These are phyloP conservation scores for Phengaris arion DNA, from an alignment of 2,888 invertebrate genomes.

Conservation along the genomic window DNA sequence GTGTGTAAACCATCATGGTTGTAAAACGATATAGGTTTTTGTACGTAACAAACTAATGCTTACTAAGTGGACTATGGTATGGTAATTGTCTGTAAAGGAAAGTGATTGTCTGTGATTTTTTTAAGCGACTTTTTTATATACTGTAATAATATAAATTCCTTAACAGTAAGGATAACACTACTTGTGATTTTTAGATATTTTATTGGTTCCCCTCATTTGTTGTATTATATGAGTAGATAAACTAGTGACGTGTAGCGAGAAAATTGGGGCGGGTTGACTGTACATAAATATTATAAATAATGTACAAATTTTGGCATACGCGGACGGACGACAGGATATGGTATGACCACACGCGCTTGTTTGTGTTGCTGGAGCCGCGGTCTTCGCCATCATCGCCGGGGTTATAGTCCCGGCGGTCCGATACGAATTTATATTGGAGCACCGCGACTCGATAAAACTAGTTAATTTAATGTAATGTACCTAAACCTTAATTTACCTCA, in stretches of 20 bases:
- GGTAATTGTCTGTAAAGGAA: slow-evolving; percentile 78
- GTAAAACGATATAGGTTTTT: slow-evolving; percentile 79
- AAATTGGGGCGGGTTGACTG: slow-evolving; percentile 67
- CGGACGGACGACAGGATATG: slow-evolving; percentile 56
- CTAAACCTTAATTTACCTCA: slow-evolving; percentile 54
- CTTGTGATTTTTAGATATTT: slow-evolving; percentile 78
- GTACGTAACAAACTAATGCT: slow-evolving; percentile 77
- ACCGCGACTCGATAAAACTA: slow-evolving; percentile 57
- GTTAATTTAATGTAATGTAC: slow-evolving; percentile 58
- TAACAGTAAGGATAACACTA: slow-evolving; percentile 80
- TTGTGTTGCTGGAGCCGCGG: slow-evolving; percentile 53
- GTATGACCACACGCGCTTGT: slow-evolving; percentile 69
- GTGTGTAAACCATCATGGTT: slow-evolving; percentile 74
- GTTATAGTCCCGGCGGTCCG: slow-evolving; percentile 47
- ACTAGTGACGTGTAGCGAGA: slow-evolving; percentile 57
- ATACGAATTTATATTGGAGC: slow-evolving; percentile 63
- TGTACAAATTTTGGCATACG: slow-evolving; percentile 51
- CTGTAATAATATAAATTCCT: slow-evolving; percentile 72
- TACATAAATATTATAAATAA: slow-evolving; percentile 56
- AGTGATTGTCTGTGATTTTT: slow-evolving; percentile 81
- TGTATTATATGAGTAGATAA: slow-evolving; percentile 62
- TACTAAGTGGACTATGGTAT: slow-evolving; percentile 71
- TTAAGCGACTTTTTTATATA: slow-evolving; percentile 81
- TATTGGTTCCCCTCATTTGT: slow-evolving; percentile 72
- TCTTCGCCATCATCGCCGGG: slow-evolving; percentile 49